Base-by-base conservation (phyloP, 2,113 vertebrate species). In the Zosterops lateralis region DNA sequence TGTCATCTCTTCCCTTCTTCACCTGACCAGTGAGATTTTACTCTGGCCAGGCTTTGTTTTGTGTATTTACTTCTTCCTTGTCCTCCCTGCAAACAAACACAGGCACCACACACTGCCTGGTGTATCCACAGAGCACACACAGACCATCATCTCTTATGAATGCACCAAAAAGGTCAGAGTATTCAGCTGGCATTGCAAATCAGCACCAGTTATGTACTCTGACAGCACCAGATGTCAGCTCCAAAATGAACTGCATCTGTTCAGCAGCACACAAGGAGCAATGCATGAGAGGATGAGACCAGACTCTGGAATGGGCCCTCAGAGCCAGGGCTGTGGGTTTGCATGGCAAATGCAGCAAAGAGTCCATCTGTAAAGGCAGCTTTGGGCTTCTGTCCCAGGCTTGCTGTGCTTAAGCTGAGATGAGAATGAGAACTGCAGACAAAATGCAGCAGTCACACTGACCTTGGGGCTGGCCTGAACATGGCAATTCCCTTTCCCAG, bases 161-260 rank as follows among this genome's bases (percentile, higher is more conserved):
- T 68, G 68, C 82, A 50, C 58, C 54, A 74, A 8, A 82, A 87
- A 96, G 66, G 79, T 95, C 92, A 92, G 87, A 75, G 58, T 17
- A 68, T 78, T 96, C 84, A 90, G 87, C 81, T 95, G 93, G 84
- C 94, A 93, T 96, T 95, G 93, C 94, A 94, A 82, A 92, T 96
- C 95, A 97, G 92, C 66, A 84, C 85, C 68, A 53, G 83, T 93
- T 96, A 94, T 95, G 40, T 77, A 12, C 92, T 89, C 95, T 94
- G 93, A 96, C 93, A 97, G 83, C 77, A 67, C 92, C 97, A 97
- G 96, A 96, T 97, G 97, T 93, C n/a, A 78, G 70, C 83, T 94
- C 88, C 68, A 56, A 94, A 96, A 93, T 57, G 80, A 96, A 79
- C 24, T 28, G 74, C 96, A 94, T 96, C 96, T 97, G 96, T 57